Base-by-base conservation (phyloP, 2,113 vertebrate species). In the Notechis scutatus region DNA sequence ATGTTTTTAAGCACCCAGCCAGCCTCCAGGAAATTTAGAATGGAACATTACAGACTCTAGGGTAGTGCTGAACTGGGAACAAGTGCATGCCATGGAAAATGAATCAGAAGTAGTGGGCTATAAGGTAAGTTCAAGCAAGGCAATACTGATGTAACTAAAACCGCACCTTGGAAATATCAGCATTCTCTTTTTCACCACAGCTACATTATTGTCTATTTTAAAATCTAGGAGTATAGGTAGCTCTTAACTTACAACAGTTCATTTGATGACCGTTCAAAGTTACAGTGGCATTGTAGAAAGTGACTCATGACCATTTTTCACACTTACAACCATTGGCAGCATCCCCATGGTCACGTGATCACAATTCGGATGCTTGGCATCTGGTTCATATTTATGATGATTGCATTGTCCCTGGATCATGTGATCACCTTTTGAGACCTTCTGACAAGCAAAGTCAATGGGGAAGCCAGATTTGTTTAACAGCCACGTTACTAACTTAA, bases 81-180 rank as follows among this genome's bases (percentile, higher is more conserved):
- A 98, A n/a, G 98, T 99, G 0, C 97, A 98, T 93, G 98, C 99
- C 6, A 97, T 97, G 97, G 99, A 99, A 96, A 99, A 98, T 0
- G 99, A 99, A 97, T 99, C 99, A 0, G 98, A 98, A 96, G 99
- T 99, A 96, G 99, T 96, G 1, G 99, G 99, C 6, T 99, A 99
- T 96, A 97, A 98, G 97, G 99, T 99, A 95, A 96, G 98, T 97
- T 54, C 29, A 50, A 93, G 81, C 29, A 9, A 90, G 55, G 86
- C 55, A 89, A 20, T 5, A 54, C 11, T 20, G 24, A 57, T 87
- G 69, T 23, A 87, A 12, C 52, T 56, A 24, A 24, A 34, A 92
- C 55, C 24, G 2, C 86, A 34, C 61, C 21, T 26, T 54, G 52
- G 14, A 59, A 45, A 23, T 92, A 29, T 21, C 15, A 18, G 5